Conservation (phyloP, 1,140 invertebrate genomes). For the Tyrophagus putrescentiae region DNA sequence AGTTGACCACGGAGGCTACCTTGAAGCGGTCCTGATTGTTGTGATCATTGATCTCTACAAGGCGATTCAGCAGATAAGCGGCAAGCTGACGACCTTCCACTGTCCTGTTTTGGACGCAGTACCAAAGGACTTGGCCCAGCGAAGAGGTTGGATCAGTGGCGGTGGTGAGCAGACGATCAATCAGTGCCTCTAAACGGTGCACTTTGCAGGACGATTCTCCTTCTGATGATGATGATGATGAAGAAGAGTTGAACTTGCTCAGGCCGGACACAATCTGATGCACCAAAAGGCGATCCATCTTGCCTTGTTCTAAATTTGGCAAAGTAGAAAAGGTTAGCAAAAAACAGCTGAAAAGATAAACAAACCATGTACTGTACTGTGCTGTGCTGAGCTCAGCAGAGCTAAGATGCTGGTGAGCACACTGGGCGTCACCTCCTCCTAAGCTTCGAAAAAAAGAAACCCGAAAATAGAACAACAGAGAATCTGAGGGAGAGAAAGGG, state of each 20-base stretch:
- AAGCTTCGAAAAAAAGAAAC: too few species aligned
- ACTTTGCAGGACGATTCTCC: background rate
- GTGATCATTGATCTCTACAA: background rate
- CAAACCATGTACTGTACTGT: too few species aligned
- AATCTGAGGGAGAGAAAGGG: background rate
- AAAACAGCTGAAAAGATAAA: too few species aligned
- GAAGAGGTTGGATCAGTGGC: background rate
- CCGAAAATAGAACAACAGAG: too few species aligned
- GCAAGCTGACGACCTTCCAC: background rate
- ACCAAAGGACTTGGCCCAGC: background rate
- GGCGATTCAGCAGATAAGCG: background rate
- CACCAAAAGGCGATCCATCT: conserved; percentile 3
- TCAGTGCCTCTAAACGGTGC: background rate
- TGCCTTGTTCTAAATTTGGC: too few species aligned
- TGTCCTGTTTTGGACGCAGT: background rate
- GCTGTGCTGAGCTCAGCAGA: too few species aligned
- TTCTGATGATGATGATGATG: too few species aligned
- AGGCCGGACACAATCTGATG: background rate
- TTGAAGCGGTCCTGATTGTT: too few species aligned
- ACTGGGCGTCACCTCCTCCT: too few species aligned
- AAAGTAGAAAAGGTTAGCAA: too few species aligned
- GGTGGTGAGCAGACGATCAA: background rate
- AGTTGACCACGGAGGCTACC: background rate
- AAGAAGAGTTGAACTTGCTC: too few species aligned
- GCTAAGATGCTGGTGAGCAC: too few species aligned